A percentile compares a stretch with the other conserved stretches of the same genome.
Conservation (phyloP, 2,113 vertebrate species). For the Rhipidura dahli region DNA sequence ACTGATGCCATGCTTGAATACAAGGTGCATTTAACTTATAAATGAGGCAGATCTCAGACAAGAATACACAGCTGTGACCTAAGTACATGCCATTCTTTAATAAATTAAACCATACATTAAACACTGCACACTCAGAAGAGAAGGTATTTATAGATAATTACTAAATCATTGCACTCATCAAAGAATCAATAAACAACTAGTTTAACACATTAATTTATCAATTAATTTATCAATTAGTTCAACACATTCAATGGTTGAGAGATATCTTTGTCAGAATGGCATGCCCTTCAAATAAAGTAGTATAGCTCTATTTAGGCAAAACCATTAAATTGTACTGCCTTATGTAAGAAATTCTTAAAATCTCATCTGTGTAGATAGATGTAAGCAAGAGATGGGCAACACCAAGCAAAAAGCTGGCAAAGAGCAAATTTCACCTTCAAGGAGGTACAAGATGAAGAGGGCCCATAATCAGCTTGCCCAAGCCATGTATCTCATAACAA, state of each 20-base stretch:
- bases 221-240: no score
- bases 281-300: background rate
- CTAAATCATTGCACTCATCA: background rate
- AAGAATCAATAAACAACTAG: background rate
- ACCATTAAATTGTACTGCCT: background rate
- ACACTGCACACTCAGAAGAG: background rate
- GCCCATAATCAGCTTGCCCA: background rate
- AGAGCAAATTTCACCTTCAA: background rate
- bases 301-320: background rate
- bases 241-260: rapidly evolving
- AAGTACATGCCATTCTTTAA: background rate
- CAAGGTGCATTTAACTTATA: background rate
- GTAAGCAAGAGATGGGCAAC: background rate
- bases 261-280: background rate
- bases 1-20: background rate
- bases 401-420: background rate
- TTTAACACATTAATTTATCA: rapidly evolving
- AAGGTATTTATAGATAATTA: background rate
- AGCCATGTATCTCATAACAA: background rate
- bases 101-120: background rate
- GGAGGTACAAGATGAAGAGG: background rate
- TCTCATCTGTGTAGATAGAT: background rate
- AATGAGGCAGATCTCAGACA: background rate
- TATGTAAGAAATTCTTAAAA: background rate
- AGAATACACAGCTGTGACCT: background rate